Percentiles rank a stretch among this genome's conserved stretches.
Conservation (phyloP, 2,797 vertebrate genomes). For the Pitangus sulphuratus region DNA sequence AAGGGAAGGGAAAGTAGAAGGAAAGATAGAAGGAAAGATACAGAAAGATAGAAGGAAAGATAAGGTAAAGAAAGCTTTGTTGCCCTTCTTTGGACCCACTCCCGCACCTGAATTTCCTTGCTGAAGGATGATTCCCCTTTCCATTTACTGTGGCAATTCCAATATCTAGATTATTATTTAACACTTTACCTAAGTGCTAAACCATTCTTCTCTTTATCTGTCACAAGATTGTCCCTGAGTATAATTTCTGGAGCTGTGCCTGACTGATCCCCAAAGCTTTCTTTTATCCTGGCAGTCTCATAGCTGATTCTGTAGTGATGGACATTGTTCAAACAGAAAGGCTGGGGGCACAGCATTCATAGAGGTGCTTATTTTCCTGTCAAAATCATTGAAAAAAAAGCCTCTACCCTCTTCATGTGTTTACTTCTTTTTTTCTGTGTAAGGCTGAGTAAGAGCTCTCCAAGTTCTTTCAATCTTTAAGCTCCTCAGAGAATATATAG, state of each 20-base stretch:
- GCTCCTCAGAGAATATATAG: background rate
- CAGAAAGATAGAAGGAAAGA: background rate
- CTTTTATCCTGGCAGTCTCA: background rate
- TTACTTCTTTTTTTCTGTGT: background rate
- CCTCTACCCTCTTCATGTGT: rapidly evolving
- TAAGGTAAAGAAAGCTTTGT: rapidly evolving
- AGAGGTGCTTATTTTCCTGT: background rate
- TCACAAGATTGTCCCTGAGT: background rate
- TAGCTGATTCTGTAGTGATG: background rate
- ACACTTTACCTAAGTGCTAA: background rate
- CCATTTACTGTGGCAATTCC: background rate
- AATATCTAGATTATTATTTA: background rate
- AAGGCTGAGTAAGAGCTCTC: background rate
- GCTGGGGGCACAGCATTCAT: background rate
- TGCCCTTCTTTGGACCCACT: background rate
- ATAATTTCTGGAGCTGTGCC: background rate
- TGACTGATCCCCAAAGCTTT: background rate
- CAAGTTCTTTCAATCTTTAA: background rate
- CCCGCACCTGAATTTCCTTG: background rate
- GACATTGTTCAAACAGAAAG: background rate
- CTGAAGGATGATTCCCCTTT: background rate
- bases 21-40: background rate
- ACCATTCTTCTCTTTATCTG: background rate
- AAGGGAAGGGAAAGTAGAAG: too few relatives aligned
- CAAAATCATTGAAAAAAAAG: background rate